These are phyloP conservation scores for Thamnaconus septentrionalis DNA, from an alignment of 2,113 vertebrate genomes.

Conservation along the genomic window DNA sequence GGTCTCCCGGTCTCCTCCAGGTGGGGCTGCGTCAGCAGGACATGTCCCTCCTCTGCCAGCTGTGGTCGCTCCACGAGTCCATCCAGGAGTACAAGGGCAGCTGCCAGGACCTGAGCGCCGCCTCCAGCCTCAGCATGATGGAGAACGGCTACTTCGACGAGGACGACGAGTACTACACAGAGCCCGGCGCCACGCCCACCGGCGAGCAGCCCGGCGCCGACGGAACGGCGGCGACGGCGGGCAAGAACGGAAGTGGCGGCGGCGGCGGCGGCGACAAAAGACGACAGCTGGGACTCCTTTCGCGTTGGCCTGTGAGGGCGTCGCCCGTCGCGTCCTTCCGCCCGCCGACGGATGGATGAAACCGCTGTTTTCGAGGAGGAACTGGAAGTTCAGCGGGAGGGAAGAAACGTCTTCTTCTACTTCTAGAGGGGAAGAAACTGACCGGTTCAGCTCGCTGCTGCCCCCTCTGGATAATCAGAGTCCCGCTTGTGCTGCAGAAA, in stretches of 20 bases:
- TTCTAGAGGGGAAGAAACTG: too few species aligned
- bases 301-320: slow-evolving; percentile 73
- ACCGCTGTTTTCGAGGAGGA: too few species aligned
- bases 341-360: too few species aligned
- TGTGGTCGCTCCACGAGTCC: slow-evolving; percentile 96
- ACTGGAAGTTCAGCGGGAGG: too few species aligned
- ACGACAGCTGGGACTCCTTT: slow-evolving; percentile 85
- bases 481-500: slow-evolving; percentile 47
- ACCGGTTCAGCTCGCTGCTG: too few species aligned
- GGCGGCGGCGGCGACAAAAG: slow-evolving; percentile 51
- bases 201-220: slow-evolving; percentile 69
- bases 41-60: slow-evolving; percentile 97
- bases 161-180: slow-evolving; percentile 89
- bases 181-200: slow-evolving; percentile 73
- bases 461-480: slow-evolving; percentile 39
- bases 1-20: slow-evolving; percentile 58
- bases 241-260: slow-evolving; percentile 57
- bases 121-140: slow-evolving; percentile 83
- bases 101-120: slow-evolving; percentile 87
- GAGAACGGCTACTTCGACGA: slow-evolving; percentile 97
- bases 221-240: slow-evolving; percentile 21
- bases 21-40: slow-evolving; percentile 97
- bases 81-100: slow-evolving; percentile 99
- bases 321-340: neutral
- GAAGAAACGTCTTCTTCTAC: too few species aligned